These are phyloP conservation scores for Catharus minimus DNA, from an alignment of 2,113 vertebrate species.

Conservation along the genomic window DNA sequence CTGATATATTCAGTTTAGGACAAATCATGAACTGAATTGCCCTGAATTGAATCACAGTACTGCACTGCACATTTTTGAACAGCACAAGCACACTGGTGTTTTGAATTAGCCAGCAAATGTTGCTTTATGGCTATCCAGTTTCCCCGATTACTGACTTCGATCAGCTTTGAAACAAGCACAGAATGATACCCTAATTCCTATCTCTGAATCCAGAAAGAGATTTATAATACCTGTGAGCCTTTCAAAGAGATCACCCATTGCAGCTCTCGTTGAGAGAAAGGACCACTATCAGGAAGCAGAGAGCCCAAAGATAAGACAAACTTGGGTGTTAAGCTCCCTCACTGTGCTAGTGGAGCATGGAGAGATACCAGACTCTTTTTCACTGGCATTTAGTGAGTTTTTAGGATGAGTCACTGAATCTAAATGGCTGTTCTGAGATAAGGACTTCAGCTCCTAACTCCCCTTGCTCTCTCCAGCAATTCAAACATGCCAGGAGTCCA, in stretches of 20 bases:
- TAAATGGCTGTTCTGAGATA: background rate
- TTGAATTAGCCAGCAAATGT: background rate
- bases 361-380: background rate
- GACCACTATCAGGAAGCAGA: background rate
- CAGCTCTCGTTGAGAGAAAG: background rate
- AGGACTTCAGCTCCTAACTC: background rate
- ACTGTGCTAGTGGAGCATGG: background rate
- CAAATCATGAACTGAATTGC: background rate
- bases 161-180: background rate
- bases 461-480: background rate
- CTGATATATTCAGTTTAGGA: background rate
- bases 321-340: background rate
- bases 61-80: background rate
- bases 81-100: background rate
- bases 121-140: background rate
- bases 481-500: background rate
- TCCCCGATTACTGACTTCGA: background rate
- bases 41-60: too few relatives aligned
- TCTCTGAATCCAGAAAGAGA: background rate
- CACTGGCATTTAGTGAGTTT: background rate
- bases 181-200: background rate
- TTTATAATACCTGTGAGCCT: background rate
- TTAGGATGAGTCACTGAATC: background rate
- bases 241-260: background rate
- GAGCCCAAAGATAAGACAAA: background rate